Conservation (phyloP, 2,888 invertebrate genomes). For the Acrocyrtus sp. region DNA sequence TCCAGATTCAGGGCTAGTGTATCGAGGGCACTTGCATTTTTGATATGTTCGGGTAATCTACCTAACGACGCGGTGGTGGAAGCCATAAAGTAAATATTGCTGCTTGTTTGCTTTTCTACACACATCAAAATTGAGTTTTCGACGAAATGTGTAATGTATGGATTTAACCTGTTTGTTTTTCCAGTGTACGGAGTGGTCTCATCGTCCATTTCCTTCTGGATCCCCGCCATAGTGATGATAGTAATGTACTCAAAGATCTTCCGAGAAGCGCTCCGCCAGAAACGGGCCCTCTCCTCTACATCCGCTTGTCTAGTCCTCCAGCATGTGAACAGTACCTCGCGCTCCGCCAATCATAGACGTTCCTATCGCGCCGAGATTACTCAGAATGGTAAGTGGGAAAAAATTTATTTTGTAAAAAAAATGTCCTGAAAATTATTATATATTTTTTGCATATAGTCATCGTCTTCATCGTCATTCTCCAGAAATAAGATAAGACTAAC, state of each 20-base stretch:
- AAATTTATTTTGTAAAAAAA: no score
- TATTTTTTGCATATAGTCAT: not conserved
- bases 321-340: conserved; percentile 62
- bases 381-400: conserved; percentile 61
- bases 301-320: conserved; percentile 64
- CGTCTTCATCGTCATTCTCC: not conserved
- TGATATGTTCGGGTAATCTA: no score
- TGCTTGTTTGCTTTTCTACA: no score
- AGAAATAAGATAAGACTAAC: not conserved
- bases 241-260: conserved; percentile 91
- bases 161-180: conserved; percentile 22
- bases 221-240: conserved; percentile 93
- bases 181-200: conserved; percentile 86
- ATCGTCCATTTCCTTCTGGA: conserved; percentile 94
- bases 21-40: no score
- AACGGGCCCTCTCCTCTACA: conserved; percentile 70
- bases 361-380: conserved; percentile 63
- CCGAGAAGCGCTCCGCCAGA: conserved; percentile 88
- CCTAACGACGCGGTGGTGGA: no score
- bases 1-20: no score
- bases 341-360: conserved; percentile 61
- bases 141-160: no score
- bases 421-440: no score
- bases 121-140: no score
- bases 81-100: no score